phyloP scores from a whole-genome alignment of 2,888 invertebrate genomes.

The Agrotis exclamationis region DNA sequence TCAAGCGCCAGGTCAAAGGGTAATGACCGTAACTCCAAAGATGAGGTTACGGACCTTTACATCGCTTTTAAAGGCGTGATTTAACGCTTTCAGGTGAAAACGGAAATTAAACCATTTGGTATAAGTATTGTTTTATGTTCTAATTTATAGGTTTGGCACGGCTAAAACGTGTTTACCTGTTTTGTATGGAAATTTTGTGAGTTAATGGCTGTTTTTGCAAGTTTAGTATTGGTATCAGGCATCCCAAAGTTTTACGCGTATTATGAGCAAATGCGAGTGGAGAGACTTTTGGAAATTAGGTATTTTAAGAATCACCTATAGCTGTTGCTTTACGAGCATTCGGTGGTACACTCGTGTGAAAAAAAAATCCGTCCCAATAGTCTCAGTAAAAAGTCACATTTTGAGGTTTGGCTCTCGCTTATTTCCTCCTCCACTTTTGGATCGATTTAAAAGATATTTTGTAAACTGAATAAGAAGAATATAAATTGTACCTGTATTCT shows the following conservation, averaged over 20 bases:
- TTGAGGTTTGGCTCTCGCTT: no score
- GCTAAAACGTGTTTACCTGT: slow-evolving; percentile 24
- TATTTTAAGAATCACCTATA: no score
- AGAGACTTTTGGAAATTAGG: no score
- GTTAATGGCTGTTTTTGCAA: slow-evolving; percentile 17
- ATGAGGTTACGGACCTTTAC: slow-evolving; percentile 11
- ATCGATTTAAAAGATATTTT: no score
- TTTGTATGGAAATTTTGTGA: slow-evolving; percentile 16
- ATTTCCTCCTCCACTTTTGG: no score
- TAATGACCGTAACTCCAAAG: not conserved
- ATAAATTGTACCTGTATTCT: no score
- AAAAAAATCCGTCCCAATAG: no score
- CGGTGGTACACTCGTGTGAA: no score
- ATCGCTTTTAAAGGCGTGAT: slow-evolving; percentile 28
- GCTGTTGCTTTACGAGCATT: no score
- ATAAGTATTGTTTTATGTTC: slow-evolving; percentile 45
- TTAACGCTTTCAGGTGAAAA: slow-evolving; percentile 39
- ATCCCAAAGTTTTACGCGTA: not conserved
- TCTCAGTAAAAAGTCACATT: no score
- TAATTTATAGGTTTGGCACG: slow-evolving; percentile 28
- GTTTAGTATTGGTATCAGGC: not conserved
- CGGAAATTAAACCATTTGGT: slow-evolving; percentile 49
- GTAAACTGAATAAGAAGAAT: no score
- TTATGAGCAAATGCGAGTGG: no score
- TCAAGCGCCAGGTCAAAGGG: not conserved